Evolutionary conservation across 2,113 vertebrate species (phyloP).

Genomic region (Nerophis lumbriciformis): DNA sequence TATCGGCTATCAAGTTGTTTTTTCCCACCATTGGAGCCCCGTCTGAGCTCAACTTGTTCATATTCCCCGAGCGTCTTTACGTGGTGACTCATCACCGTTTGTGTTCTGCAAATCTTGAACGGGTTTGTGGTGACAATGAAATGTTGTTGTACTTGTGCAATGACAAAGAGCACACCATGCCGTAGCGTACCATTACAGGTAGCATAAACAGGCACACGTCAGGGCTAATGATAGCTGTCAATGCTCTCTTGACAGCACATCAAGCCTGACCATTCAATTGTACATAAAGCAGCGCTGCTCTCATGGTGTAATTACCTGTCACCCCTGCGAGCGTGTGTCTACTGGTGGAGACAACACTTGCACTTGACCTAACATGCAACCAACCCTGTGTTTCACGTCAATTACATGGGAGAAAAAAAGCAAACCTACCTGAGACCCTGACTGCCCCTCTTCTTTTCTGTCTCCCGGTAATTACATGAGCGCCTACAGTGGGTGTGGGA

Average conservation of each 20-base stretch:
- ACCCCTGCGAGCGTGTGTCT: conserved; percentile 17
- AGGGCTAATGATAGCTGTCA: conserved; percentile 26
- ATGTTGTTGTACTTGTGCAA: too few species aligned
- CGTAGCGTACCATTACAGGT: too few species aligned
- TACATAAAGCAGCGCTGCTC: conserved; percentile 26
- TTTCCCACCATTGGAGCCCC: too few species aligned
- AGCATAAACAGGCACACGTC: too few species aligned
- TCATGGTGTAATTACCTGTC: conserved; percentile 46
- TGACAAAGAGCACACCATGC: too few species aligned
- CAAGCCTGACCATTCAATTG: conserved; percentile 33
- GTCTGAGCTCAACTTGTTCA: too few species aligned
- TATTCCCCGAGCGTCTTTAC: too few species aligned
- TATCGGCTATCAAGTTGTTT: too few species aligned
- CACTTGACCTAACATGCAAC: conserved; percentile 49
- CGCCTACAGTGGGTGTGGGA: conserved; percentile 36
- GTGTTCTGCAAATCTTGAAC: too few species aligned
- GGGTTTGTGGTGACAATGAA: too few species aligned
- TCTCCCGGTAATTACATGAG: conserved; percentile 59
- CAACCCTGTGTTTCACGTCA: conserved; percentile 44
- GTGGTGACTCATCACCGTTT: too few species aligned
- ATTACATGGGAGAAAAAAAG: conserved; percentile 24
- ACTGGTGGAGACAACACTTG: conserved; percentile 20
- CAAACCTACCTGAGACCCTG: conserved; percentile 30
- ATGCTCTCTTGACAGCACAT: conserved; percentile 22
- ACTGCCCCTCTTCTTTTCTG: conserved; percentile 34